A percentile compares a stretch with the other conserved stretches of the same genome.
Evolutionary conservation across 2,113 vertebrate genomes (phyloP).

Genomic region (Scomber scombrus): DNA sequence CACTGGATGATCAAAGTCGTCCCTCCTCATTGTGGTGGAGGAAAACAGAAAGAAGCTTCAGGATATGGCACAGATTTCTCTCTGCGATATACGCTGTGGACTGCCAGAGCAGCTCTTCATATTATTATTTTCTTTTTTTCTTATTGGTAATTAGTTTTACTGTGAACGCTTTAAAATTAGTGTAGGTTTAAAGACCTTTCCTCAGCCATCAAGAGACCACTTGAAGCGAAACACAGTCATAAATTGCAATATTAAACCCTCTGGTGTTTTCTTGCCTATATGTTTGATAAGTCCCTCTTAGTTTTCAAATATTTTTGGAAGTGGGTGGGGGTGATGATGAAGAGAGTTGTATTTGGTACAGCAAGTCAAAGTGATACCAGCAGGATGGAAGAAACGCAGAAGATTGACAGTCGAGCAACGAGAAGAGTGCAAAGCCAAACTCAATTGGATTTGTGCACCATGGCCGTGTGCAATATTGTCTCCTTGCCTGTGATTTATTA

Average conservation of each 20-base stretch:
- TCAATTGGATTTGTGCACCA: constrained; percentile 36
- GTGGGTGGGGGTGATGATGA: constrained; percentile 18
- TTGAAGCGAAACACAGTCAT: constrained; percentile 47
- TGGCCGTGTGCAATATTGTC: constrained; percentile 35
- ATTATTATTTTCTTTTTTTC: constrained; percentile 19
- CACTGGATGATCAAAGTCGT: constrained; percentile 74
- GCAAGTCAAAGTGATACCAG: constrained; percentile 38
- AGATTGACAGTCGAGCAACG: constrained; percentile 53
- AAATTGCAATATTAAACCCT: constrained; percentile 27
- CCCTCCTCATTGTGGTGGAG: constrained; percentile 54
- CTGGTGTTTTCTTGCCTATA: constrained; percentile 34
- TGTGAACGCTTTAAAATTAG: constrained; percentile 38
- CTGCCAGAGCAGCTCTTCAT: constrained; percentile 31
- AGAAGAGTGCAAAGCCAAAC: constrained; percentile 29
- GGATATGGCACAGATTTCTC: constrained; percentile 62
- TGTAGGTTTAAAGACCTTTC: constrained; percentile 10
- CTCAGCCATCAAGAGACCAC: constrained; percentile 45
- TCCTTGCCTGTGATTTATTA: constrained; percentile 69
- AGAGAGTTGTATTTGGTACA: constrained; percentile 24
- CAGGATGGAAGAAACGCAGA: constrained; percentile 14
- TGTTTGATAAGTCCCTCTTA: constrained; percentile 41
- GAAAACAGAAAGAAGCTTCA: constrained; percentile 49
- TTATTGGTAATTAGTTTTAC: constrained; percentile 61
- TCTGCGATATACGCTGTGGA: constrained; percentile 25
- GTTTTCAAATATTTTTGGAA: constrained; percentile 48